Evolutionary conservation across 2,888 invertebrate genomes (phyloP), one percentile per base, ranked within the genome.

Genomic region (Masnerella sp.): DNA sequence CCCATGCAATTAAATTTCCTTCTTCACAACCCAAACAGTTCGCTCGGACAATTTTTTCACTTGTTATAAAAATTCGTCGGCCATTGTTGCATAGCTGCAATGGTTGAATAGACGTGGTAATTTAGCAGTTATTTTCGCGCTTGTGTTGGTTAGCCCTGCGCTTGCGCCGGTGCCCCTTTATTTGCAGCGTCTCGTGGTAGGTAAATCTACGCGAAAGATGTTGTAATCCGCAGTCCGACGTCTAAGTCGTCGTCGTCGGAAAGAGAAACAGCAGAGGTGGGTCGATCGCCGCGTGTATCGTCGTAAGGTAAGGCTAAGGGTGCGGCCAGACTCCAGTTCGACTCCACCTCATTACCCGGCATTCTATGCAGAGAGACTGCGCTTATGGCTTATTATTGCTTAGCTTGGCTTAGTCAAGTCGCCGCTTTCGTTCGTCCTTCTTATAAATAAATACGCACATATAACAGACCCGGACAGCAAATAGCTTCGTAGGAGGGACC

Each of bases 271-370:
- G 68, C 72, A 76, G 76, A 75, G 75, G 78, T 72, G 76, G 76
- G 76, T 67, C 75, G 65, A 69, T 68, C 67, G 73, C 71, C 62
- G 73, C 49, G 77, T 77, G 77, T 65, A 75, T 74, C 75, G 75
- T 70, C 64, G 72, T 76, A 74, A 77, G 75, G 78, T 76, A 74
- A 76, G 76, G 74, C 72, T 83, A 85, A 86, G 86, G 86, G 87
- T 86, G 87, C 87, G 87, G 87, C 87, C 84, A 82, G 83, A 81
- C 83, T 82, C 78, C 80, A 78, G 82, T 84, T 81, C 84, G 85
- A 85, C 86, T 86, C 85, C 86, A 87, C 86, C 87, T 87, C 87
- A 87, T 87, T 87, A 87, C 86, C 86, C 84, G 81, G 86, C 87
- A 87, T 87, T 87, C 87, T 87, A 87, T 87, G 87, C 87, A 85